Base-by-base conservation (phyloP, 2,113 vertebrate genomes). In the Tenrec ecaudatus region DNA sequence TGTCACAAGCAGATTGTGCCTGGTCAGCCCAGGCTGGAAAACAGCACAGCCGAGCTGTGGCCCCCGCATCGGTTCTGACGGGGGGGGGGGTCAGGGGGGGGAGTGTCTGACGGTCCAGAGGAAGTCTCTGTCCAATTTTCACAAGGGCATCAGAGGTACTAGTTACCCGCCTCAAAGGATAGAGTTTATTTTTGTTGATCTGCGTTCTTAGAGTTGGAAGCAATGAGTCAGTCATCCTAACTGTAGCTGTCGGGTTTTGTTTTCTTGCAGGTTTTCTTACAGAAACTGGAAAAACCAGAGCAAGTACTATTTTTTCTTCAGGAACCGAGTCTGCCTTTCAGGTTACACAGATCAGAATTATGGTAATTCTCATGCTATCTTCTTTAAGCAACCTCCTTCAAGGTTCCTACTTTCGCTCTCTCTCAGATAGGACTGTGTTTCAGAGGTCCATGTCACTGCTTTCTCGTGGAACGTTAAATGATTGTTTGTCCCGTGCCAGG, bases 291-390 rank as follows among this genome's bases (percentile, higher is more conserved):
- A 99, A 98, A 96, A 99, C 98, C 92, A 99, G 98, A 97, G 99
- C 99, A 93, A 99, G 99, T 38, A 98, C 99, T 92, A 99, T 99
- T 97, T 98, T 99, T 95, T 99, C 99, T 9, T 98, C 99, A 36
- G 99, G 99, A 95, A 98, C 98, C 38, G 99, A 99, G 94, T 98
- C 98, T 92, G 98, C 98, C 89, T 99, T 99, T 97, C 99, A 99
- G 97, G 98, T 99, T 97, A 99, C 99, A 47, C 99, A 99, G 96
- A 99, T 99, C 95, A 99, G 99, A 97, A 98, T 99, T 97, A 99
- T 99, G 98, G 99, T 99, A 97, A 97, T 98, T 94, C 2, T 58
- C 60, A 14, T 40, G 66, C 14, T n/a, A 1, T 64, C 27, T 68
- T 96, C 47, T 96, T 68, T 29, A 76, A 90, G 38, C 19, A 76